phyloP scores from a whole-genome alignment of 2,113 vertebrate species.

The Ranitomeya variabilis region DNA sequence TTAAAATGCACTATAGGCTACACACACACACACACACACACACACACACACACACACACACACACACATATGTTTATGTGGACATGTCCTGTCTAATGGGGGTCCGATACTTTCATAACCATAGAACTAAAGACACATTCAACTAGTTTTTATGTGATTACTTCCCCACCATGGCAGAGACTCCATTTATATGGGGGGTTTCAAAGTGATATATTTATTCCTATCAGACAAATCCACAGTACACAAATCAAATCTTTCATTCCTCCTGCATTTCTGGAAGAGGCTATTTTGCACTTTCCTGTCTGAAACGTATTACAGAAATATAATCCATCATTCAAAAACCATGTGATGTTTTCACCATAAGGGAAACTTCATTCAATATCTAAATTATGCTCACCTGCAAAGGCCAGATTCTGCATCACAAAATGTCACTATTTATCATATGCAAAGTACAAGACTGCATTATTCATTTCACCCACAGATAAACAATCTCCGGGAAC shows the following conservation, averaged over 20 bases:
- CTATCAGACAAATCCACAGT: constrained; percentile 15
- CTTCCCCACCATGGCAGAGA: background rate
- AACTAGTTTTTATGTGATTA: background rate
- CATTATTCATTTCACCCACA: constrained; percentile 58
- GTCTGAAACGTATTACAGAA: constrained; percentile 52
- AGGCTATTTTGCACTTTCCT: constrained; percentile 40
- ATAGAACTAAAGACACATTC: background rate
- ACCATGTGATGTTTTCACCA: constrained; percentile 56
- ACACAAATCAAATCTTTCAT: constrained; percentile 32
- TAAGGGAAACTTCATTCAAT: constrained; percentile 51
- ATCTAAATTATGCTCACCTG: constrained; percentile 59
- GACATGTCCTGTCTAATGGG: background rate
- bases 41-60: too few species aligned
- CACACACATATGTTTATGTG: too few species aligned
- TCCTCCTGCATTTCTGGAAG: constrained; percentile 13
- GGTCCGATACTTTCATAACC: background rate
- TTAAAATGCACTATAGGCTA: too few species aligned
- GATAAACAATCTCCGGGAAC: constrained; percentile 56
- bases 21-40: too few species aligned
- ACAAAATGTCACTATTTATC: constrained; percentile 58
- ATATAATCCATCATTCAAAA: constrained; percentile 57
- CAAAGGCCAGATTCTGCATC: constrained; percentile 59
- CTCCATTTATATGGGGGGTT: background rate
- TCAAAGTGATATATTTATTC: background rate
- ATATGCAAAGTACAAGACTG: constrained; percentile 58